Evolutionary conservation across 2,888 invertebrate genomes (phyloP), one percentile per base, ranked within the genome.

Genomic region (Melinaea marsaeus): DNA sequence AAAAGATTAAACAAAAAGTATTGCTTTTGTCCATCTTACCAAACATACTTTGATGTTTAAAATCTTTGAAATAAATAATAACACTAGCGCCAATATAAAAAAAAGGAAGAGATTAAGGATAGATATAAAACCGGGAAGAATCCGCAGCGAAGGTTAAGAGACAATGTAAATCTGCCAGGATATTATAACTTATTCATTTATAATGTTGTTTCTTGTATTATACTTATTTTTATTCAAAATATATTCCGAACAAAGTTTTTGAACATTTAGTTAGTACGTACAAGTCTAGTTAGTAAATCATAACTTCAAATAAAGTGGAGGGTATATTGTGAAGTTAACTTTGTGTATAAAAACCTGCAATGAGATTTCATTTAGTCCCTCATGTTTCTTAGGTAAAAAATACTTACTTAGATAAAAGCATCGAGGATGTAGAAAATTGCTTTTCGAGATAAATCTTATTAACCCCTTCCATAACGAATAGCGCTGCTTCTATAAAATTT

Each of bases 31-130:
- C 9, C 7, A 32, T 22, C 7, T 51, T 32, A 51, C 32, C 5
- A 9, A n/a, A 11, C 4, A 3, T 32, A 32, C 32, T 51, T 51
- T 51, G 22, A 51, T 51, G 11, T 32, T 51, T 32, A 51, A 32
- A 51, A 51, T 32, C 9, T 51, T 7, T 32, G 4, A 32, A 3
- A 51, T 51, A 51, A 51, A 51, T 51, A 51, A 32, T 32, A 51
- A 51, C n/a, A n/a, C n/a, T 7, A 13, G 48, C 7, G 22, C 11
- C 37, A 37, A 37, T 48, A 48, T 4, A 48, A 48, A 22, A 22
- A 22, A 22, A 51, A 51, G 51, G 37, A 59, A 59, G 32, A 59
- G 51, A 51, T 59, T 59, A 37, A 34, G 35, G 35, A n/a, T 11
- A 54, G 59, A 59, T 54, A 51, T 51, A 4, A 51, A 32, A 51